Evolutionary conservation across 1,140 invertebrate species (phyloP).

Genomic region (Laodelphax striatellus): DNA sequence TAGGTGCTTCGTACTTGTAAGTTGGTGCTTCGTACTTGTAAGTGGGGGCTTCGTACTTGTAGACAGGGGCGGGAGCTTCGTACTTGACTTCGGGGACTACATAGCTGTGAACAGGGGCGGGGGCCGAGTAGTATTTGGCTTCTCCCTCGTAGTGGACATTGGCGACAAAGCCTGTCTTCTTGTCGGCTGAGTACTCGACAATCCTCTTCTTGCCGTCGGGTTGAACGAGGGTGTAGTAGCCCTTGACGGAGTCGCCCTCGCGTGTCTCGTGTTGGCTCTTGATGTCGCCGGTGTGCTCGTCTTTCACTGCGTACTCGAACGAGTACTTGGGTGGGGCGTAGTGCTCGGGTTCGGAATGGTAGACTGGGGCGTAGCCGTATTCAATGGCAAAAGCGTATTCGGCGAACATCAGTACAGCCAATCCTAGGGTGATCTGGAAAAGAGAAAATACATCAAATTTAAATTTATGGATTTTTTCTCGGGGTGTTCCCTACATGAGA

Average conservation of each 20-base stretch:
- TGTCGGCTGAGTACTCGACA: conserved; percentile 23
- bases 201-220: conserved; percentile 20
- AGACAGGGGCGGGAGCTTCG: not conserved
- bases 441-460: too few relatives aligned
- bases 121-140: not conserved
- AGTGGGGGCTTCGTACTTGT: not conserved
- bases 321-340: conserved; percentile 32
- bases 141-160: conserved; percentile 16
- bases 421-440: not conserved
- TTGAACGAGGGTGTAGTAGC: conserved; percentile 24
- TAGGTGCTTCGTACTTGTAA: not conserved
- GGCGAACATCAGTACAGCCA: conserved; percentile 13
- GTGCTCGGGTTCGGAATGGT: conserved; percentile 7
- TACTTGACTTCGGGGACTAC: not conserved
- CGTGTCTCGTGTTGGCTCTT: conserved; percentile 41
- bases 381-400: not conserved
- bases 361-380: conserved; percentile 2
- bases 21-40: not conserved
- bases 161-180: conserved; percentile 23
- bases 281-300: conserved; percentile 41
- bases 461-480: too few relatives aligned
- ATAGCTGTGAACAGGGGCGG: not conserved
- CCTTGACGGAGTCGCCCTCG: conserved; percentile 42
- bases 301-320: conserved; percentile 41
- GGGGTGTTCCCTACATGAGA: too few relatives aligned